Evolutionary conservation across 2,888 invertebrate genomes (phyloP).

Genomic region (Scaptomyza parva): DNA sequence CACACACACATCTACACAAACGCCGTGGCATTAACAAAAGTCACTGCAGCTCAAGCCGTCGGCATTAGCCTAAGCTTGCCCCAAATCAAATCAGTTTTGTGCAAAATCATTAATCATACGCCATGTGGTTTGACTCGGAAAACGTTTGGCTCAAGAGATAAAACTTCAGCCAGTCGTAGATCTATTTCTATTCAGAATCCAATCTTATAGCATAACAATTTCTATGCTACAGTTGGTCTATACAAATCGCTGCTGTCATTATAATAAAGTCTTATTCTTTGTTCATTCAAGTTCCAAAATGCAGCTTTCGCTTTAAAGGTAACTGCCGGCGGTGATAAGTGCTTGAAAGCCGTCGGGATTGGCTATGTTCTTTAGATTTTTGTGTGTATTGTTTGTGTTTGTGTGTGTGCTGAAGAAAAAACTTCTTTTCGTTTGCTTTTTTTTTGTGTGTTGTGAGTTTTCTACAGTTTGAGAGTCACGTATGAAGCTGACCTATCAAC

Average conservation of each 20-base stretch:
- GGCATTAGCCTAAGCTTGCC: slow-evolving; percentile 13
- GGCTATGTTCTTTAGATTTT: not conserved
- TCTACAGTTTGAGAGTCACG: slow-evolving; percentile 44
- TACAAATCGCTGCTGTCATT: no score
- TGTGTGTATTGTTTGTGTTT: not conserved
- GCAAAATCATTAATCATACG: slow-evolving; percentile 44
- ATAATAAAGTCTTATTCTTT: no score
- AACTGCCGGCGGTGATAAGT: not conserved
- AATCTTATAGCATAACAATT: no score
- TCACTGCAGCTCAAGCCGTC: slow-evolving; percentile 1
- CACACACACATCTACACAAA: not conserved
- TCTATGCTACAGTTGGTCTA: no score
- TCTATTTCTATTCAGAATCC: no score
- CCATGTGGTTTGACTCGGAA: slow-evolving; percentile 7
- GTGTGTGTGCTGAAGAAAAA: not conserved
- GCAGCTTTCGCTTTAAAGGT: no score
- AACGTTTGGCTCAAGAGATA: not conserved
- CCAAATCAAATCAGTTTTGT: slow-evolving; percentile 29
- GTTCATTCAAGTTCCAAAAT: no score
- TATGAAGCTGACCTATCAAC: slow-evolving; percentile 31
- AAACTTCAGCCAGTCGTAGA: no score
- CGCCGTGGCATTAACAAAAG: not conserved
- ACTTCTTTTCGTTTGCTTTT: not conserved
- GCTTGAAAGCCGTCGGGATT: slow-evolving; percentile 23
- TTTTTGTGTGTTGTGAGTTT: slow-evolving; percentile 1